These are phyloP conservation scores for Liopterus haemorrhoidalis DNA, from an alignment of 2,888 invertebrate species.

Conservation along the genomic window DNA sequence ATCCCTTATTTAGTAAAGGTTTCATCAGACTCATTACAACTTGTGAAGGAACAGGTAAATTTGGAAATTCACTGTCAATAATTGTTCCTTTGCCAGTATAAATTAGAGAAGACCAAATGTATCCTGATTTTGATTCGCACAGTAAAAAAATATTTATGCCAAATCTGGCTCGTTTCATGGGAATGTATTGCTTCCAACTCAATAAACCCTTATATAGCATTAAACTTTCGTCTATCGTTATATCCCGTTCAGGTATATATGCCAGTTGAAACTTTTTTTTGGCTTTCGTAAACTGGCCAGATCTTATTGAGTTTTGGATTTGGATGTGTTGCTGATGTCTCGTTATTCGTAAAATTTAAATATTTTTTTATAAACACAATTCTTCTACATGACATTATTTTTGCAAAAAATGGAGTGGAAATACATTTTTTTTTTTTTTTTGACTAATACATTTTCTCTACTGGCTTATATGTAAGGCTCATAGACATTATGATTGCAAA, in stretches of 20 bases:
- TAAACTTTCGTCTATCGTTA: slow-evolving; percentile 17
- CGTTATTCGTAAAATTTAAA: slow-evolving; percentile 25
- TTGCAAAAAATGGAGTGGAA: no score
- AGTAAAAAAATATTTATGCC: slow-evolving; percentile 30
- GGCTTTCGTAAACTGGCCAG: slow-evolving; percentile 25
- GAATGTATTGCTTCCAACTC: slow-evolving; percentile 30
- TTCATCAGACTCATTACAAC: slow-evolving; percentile 29
- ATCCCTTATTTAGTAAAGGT: slow-evolving; percentile 28
- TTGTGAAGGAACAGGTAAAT: slow-evolving; percentile 26
- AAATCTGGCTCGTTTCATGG: slow-evolving; percentile 29
- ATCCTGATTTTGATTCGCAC: slow-evolving; percentile 29
- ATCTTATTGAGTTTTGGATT: slow-evolving; percentile 28
- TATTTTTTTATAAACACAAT: no score
- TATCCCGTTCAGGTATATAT: slow-evolving; percentile 21
- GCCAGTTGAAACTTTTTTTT: slow-evolving; percentile 24
- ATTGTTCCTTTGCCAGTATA: slow-evolving; percentile 29
- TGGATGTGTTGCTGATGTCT: slow-evolving; percentile 18
- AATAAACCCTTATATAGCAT: slow-evolving; percentile 24
- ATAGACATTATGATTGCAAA: no score
- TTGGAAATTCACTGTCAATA: slow-evolving; percentile 18
- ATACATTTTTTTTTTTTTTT: no score
- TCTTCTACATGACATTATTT: no score
- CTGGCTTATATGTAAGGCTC: no score
- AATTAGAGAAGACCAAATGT: slow-evolving; percentile 28
- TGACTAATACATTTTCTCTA: no score